phyloP scores from a whole-genome alignment of 2,113 vertebrate species.

The Meriones unguiculatus region DNA sequence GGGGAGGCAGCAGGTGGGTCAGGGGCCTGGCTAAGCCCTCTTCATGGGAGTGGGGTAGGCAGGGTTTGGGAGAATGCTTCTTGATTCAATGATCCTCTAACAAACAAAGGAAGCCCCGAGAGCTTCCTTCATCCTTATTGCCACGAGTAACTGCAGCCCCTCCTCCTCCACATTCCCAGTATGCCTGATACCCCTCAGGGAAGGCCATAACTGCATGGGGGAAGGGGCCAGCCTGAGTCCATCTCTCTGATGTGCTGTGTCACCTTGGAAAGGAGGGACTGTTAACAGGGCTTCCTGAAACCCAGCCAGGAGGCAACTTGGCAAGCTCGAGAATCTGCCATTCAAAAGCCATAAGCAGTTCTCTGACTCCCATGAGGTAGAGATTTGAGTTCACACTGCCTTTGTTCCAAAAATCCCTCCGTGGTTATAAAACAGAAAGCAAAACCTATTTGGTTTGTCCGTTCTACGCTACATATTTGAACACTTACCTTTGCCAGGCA shows the following conservation, averaged over 20 bases:
- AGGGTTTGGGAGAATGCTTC: not conserved
- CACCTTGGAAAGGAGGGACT: constrained; percentile 10
- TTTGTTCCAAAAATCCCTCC: constrained; percentile 29
- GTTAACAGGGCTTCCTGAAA: not conserved
- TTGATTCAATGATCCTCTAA: not conserved
- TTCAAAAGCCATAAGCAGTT: not conserved
- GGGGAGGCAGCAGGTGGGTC: not conserved
- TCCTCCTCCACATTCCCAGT: too few species aligned
- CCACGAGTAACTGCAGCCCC: not conserved
- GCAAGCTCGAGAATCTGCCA: constrained; percentile 26
- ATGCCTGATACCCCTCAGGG: not conserved
- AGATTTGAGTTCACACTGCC: constrained; percentile 14
- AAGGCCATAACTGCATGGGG: not conserved
- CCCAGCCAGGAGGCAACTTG: not conserved
- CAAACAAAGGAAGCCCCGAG: fast-evolving
- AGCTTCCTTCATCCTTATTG: not conserved
- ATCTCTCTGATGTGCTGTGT: not conserved
- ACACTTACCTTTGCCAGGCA: not conserved
- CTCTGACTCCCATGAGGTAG: not conserved
- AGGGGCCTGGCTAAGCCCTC: not conserved
- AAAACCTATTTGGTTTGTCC: not conserved
- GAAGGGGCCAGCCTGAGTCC: not conserved
- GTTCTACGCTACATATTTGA: not conserved
- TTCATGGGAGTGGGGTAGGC: not conserved
- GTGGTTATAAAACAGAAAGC: constrained; percentile 32